A percentile compares a stretch with the other conserved stretches of the same genome.
phyloP scores from a whole-genome alignment of 53 echinoderm and acorn worm species.

The Apostichopus leukothele region DNA sequence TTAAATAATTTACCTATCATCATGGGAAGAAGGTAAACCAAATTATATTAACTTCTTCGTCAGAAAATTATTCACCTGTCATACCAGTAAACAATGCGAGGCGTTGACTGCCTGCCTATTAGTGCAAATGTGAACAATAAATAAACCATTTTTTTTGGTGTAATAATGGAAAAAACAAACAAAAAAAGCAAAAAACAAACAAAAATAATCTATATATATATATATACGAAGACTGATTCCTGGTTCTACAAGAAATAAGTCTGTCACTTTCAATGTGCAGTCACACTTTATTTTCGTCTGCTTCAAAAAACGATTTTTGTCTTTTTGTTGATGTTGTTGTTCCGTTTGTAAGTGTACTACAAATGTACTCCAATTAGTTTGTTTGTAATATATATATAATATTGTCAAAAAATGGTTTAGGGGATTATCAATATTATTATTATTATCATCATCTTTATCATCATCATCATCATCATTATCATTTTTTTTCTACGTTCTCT shows the following conservation, averaged over 20 bases:
- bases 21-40: neutral
- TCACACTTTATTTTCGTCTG: neutral
- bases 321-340: neutral
- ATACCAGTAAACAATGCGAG: neutral
- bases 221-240: neutral
- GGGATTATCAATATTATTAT: neutral
- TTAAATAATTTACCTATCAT: neutral
- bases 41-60: no score
- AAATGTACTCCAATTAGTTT: conserved; percentile 18
- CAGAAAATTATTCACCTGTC: neutral
- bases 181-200: neutral
- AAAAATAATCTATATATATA: no score
- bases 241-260: neutral
- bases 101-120: neutral
- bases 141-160: neutral
- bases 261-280: conserved; percentile 2
- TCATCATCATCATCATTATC: neutral
- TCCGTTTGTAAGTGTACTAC: conserved; percentile 5
- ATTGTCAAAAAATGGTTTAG: neutral
- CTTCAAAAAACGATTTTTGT: neutral
- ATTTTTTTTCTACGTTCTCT: conserved; percentile 12
- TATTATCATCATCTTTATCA: neutral
- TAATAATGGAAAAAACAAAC: neutral
- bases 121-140: conserved; percentile 15
- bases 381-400: conserved; percentile 16